phyloP scores from a whole-genome alignment of 35 echinoderm and acorn worm genomes.

The Amphiura filiformis region DNA sequence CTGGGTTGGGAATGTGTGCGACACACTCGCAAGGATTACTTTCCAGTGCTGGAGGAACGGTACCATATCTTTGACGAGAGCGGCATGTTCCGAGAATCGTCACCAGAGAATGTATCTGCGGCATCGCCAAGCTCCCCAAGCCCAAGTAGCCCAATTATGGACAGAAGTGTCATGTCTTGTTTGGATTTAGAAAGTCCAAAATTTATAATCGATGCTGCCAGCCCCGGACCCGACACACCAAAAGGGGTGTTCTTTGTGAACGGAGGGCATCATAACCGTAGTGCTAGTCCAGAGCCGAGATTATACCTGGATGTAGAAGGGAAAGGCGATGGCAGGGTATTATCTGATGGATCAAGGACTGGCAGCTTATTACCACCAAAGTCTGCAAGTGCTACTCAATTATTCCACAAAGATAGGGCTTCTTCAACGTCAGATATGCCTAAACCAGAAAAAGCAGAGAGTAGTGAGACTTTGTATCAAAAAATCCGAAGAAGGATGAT shows the following conservation, averaged over 20 bases:
- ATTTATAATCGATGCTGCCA: background rate
- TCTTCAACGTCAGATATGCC: background rate
- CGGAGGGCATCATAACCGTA: slow-evolving; percentile 7
- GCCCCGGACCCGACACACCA: slow-evolving; percentile 20
- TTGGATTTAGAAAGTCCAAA: slow-evolving; percentile 9
- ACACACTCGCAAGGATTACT: slow-evolving; percentile 63
- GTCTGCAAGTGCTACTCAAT: background rate
- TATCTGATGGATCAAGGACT: slow-evolving; percentile 13
- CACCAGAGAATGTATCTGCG: background rate
- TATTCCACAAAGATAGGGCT: background rate
- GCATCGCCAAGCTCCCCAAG: background rate
- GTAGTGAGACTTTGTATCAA: background rate
- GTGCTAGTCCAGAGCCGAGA: slow-evolving; percentile 22
- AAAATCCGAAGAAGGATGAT: slow-evolving; percentile 14
- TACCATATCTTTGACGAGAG: slow-evolving; percentile 57
- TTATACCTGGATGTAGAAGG: slow-evolving; percentile 49
- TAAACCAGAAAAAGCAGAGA: background rate
- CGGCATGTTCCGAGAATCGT: slow-evolving; percentile 32
- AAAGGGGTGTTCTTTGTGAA: slow-evolving; percentile 11
- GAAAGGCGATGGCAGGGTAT: background rate
- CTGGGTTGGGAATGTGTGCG: slow-evolving; percentile 91
- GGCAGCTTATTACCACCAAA: background rate
- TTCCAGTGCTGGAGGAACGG: slow-evolving; percentile 74
- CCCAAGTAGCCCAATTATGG: slow-evolving; percentile 14
- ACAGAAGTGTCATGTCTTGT: background rate